Evolutionary conservation across 2,113 vertebrate species (phyloP), one percentile per base, ranked within the genome.

Genomic region (Tragelaphus scriptus): DNA sequence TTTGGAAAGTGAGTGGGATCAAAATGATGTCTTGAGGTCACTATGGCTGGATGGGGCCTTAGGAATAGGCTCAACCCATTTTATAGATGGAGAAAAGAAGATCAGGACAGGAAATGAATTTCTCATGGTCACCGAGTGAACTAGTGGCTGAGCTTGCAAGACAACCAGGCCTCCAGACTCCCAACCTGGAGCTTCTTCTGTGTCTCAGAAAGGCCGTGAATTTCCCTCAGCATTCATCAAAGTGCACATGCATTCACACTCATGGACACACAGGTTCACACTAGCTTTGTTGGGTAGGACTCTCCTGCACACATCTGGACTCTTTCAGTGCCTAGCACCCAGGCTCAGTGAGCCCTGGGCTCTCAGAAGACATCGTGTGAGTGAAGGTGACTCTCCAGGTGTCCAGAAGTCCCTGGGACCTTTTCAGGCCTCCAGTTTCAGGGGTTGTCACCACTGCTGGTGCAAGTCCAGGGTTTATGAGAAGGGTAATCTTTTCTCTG

Each of bases 181-280:
- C 82, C 16, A 28, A 40, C 25, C 36, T 47, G 40, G 75, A 68
- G 49, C 36, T 61, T 36, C 68, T 63, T 47, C 17, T 88, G 0
- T 7, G 86, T 47, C 28, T 59, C 58, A 55, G 80, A 40, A 56
- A 65, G 77, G 11, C 26, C 32, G 0, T 25, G 65, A 36, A 0
- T 3, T 30, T 44, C 32, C 8, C 40, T 82, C 68, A 16, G 36
- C 9, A 3, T 16, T 75, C 14, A 8, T 40, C 28, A 79, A n/a
- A 19, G 28, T 47, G 28, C 47, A 40, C 3, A 2, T 1, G 1
- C 17, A 11, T 0, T 6, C 95, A 79, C 47, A 4, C 0, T 2
- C 6, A 9, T 1, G 0, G 13, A 17, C 30, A 11, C 1, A 3
- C 10, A 21, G 25, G 6, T 63, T 11, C 14, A 0, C 28, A 1